phyloP scores from a whole-genome alignment of 2,113 vertebrate genomes.

The Gobiocypris rarus region DNA sequence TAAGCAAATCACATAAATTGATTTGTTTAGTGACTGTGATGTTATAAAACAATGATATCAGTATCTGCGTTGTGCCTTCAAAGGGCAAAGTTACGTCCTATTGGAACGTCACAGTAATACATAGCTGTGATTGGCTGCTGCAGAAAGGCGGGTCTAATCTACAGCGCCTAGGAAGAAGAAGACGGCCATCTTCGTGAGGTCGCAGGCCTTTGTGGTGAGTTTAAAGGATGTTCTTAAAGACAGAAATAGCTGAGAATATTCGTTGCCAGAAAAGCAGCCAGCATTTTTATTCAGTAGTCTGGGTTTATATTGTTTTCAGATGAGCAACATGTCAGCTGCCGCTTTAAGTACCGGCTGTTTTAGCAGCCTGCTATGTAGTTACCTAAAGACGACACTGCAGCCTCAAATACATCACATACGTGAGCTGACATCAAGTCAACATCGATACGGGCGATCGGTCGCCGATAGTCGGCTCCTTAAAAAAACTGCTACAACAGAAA shows the following conservation, averaged over 20 bases:
- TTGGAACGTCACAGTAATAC: neutral
- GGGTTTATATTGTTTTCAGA: neutral
- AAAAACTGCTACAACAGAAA: neutral
- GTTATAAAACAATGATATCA: neutral
- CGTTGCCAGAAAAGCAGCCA: neutral
- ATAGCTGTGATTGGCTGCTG: constrained; percentile 19
- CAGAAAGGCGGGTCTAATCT: neutral
- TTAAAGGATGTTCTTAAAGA: constrained; percentile 32
- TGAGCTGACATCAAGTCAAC: neutral
- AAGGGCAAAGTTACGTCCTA: neutral
- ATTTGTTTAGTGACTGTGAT: neutral
- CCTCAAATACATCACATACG: neutral
- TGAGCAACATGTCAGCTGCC: neutral
- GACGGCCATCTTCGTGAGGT: constrained; percentile 77
- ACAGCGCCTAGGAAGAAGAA: constrained; percentile 52
- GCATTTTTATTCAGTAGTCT: neutral
- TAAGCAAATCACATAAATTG: too few species aligned
- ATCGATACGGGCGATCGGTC: neutral
- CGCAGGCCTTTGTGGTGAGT: constrained; percentile 57
- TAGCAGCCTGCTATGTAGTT: neutral
- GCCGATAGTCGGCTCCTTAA: neutral
- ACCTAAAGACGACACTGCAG: neutral
- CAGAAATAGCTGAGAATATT: neutral
- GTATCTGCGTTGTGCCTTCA: neutral
- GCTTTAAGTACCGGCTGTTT: neutral